Evolutionary conservation across 2,888 invertebrate species (phyloP), one percentile per base, ranked within the genome.

Genomic region (Phrixothrix hirtus): DNA sequence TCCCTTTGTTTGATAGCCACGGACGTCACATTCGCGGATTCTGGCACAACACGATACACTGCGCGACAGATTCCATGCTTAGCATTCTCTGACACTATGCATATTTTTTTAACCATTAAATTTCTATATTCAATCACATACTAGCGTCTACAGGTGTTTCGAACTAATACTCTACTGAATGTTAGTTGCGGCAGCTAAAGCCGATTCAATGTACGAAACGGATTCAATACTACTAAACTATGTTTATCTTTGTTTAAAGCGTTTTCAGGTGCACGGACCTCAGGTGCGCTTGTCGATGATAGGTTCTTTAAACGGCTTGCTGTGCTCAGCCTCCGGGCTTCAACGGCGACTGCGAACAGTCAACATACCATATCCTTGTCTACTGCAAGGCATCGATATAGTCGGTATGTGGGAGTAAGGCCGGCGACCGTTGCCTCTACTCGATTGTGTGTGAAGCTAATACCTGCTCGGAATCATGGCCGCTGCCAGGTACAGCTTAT

Each of bases 321-420:
- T 70, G 82, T 81, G 83, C 83, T 82, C 83, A 83, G 83, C 84
- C 84, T 83, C 83, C 83, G 83, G 83, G 82, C 82, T 82, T 82
- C 82, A 78, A 70, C 67, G 62, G 78, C 79, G 78, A 77, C 79
- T 78, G 78, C 78, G 78, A 79, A 77, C 81, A 78, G 79, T 78
- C 81, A 78, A 79, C 79, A 78, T 79, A 76, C 72, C 70, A 79
- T 79, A 75, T 80, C 79, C 77, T 60, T 62, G 50, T 63, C 61
- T 60, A 48, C 36, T 60, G 16, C 56, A 49, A 60, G 47, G 27
- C 47, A 29, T 16, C 38, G 15, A 34, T 38, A 38, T 31, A 27
- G 26, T 11, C 10, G 11, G 56, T 63, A 66, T 65, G 68, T 68
- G 66, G 67, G 66, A 66, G 66, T 66, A 56, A 37, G 49, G 36